Percentiles rank a stretch among this genome's conserved stretches.
Conservation (phyloP, 53 echinoderm and acorn worm genomes). For the Glandiceps talaboti region DNA sequence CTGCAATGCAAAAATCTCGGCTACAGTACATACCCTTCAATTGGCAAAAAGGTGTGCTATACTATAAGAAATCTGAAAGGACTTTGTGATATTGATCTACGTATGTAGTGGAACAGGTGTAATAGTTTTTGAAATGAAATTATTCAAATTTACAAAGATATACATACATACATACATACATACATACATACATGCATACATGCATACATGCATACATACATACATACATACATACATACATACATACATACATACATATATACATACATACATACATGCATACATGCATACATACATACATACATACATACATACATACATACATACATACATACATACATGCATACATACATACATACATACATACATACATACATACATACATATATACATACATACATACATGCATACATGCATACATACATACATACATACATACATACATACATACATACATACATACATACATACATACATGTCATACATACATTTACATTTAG, state of each 20-base stretch:
- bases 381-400: not conserved
- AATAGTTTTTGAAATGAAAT: too few species aligned
- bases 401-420: not conserved
- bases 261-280: not conserved
- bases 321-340: not conserved
- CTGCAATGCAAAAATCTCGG: too few species aligned
- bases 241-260: not conserved
- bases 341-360: not conserved
- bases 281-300: not conserved
- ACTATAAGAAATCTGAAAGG: too few species aligned
- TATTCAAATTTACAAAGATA: not conserved
- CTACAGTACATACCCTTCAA: too few species aligned
- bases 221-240: not conserved
- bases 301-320: not conserved
- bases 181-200: conserved; percentile 5
- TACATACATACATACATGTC: too few species aligned
- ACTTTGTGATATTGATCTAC: too few species aligned
- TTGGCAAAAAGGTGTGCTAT: too few species aligned
- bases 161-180: conserved; percentile 1
- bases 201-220: conserved; percentile 3
- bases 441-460: not conserved
- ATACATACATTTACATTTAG: too few species aligned
- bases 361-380: not conserved
- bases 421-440: not conserved
- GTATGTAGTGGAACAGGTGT: too few species aligned